Conservation (phyloP, 2,888 invertebrate genomes). For the Eupithecia tripunctaria region DNA sequence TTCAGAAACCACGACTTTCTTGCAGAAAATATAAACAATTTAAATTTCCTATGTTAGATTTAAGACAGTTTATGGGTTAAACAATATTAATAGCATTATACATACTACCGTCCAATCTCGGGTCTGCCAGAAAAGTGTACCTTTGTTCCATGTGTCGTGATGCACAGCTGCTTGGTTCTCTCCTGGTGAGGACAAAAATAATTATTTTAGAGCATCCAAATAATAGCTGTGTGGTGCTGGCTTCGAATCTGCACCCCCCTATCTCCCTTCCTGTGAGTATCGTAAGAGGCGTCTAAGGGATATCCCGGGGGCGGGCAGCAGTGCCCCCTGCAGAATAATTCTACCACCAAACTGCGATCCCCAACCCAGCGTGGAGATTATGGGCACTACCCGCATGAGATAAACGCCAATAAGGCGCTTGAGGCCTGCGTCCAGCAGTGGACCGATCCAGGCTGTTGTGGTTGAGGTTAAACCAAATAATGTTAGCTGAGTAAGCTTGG, state of each 20-base stretch:
- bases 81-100: slow-evolving; percentile 59
- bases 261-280: too few relatives aligned
- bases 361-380: too few relatives aligned
- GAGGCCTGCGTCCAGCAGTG: too few relatives aligned
- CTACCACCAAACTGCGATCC: too few relatives aligned
- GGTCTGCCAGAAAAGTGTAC: slow-evolving; percentile 71
- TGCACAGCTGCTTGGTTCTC: slow-evolving; percentile 87
- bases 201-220: slow-evolving; percentile 3
- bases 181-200: slow-evolving; percentile 65
- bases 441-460: too few relatives aligned
- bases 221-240: neutral
- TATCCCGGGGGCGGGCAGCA: too few relatives aligned
- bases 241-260: too few relatives aligned
- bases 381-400: too few relatives aligned
- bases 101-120: slow-evolving; percentile 61
- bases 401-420: too few relatives aligned
- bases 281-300: too few relatives aligned
- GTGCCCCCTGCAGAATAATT: too few relatives aligned
- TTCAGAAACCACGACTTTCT: neutral
- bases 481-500: neutral
- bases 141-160: slow-evolving; percentile 86
- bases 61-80: slow-evolving; percentile 56
- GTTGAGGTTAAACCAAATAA: too few relatives aligned
- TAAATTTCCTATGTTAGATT: neutral
- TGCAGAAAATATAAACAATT: neutral